These are phyloP conservation scores for Paramormyrops kingsleyae DNA, from an alignment of 2,113 vertebrate species.

Conservation along the genomic window DNA sequence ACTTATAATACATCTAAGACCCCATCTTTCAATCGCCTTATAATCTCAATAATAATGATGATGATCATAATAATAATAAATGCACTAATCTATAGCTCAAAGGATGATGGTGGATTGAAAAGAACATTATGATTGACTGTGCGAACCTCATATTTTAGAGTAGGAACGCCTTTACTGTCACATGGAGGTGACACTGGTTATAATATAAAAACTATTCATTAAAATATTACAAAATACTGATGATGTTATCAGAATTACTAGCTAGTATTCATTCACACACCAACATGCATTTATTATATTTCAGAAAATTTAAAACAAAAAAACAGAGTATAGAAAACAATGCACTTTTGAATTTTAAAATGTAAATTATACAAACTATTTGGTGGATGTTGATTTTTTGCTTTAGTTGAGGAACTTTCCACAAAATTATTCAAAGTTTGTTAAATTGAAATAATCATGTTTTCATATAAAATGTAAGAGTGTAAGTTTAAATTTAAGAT, in stretches of 20 bases:
- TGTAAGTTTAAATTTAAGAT: not conserved
- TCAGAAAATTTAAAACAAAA: not conserved
- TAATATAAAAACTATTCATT: not conserved
- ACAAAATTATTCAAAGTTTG: not conserved
- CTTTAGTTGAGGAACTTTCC: not conserved
- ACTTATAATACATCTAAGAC: not conserved
- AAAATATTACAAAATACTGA: not conserved
- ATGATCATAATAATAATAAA: constrained; percentile 10
- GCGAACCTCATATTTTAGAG: constrained; percentile 4
- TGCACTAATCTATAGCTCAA: constrained; percentile 19
- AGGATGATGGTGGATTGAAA: constrained; percentile 15
- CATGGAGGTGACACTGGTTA: not conserved
- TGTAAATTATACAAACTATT: not conserved
- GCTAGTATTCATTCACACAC: not conserved
- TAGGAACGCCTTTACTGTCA: not conserved
- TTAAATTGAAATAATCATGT: not conserved
- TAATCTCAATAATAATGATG: constrained; percentile 18
- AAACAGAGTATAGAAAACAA: not conserved
- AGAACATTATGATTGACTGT: not conserved
- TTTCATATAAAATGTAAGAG: not conserved
- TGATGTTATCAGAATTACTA: not conserved
- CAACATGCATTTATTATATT: not conserved
- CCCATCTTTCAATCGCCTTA: constrained; percentile 8
- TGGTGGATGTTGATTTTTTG: not conserved
- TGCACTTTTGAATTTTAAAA: not conserved